Evolutionary conservation across 2,797 vertebrate species (phyloP), one percentile per base, ranked within the genome.

Genomic region (Chrosomus eos): DNA sequence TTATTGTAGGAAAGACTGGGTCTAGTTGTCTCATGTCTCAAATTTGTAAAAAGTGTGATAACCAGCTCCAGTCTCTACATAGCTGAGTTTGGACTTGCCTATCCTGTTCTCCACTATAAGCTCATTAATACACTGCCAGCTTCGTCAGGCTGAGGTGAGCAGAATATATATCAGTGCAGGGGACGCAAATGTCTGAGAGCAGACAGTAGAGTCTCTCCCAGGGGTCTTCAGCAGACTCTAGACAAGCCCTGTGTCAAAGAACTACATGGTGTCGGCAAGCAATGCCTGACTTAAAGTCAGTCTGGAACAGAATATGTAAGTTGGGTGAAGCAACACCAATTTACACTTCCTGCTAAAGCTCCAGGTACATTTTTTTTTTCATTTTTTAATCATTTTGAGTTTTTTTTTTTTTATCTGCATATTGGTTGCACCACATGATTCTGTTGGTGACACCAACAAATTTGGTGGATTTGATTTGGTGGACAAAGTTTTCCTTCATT

Each of bases 241-340:
- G 73, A 75, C 73, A 75, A 75, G 73, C 31, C 33, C 73, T 38
- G 73, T 58, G 73, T 76, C 73, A 76, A 55, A 58, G 51, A 76
- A 76, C 21, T 76, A 76, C 73, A 76, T 36, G 51, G 51, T 76
- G 73, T 76, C 51, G 3, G 51, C 73, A 76, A 76, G 51, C 13
- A 58, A 36, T 58, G 28, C 21, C 19, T 16, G 21, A 38, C 51
- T 55, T 55, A 38, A 36, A 58, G 73, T 55, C 31, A 11, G 18
- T 16, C 21, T 76, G 6, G 48, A 58, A 38, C 73, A 58, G 51
- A 76, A 33, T 36, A 38, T 58, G 19, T 58, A 53, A 36, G 19
- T 36, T 38, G 19, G 53, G 51, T 75, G 21, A 6, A 55, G 31
- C 10, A 5, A 73, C 45, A 73, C 18, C 9, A 31, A 19, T 73